Percentiles rank a stretch among this genome's conserved stretches.
phyloP scores from a whole-genome alignment of 92 coral and sea anemone genomes.

The Nematostella vectensis region DNA sequence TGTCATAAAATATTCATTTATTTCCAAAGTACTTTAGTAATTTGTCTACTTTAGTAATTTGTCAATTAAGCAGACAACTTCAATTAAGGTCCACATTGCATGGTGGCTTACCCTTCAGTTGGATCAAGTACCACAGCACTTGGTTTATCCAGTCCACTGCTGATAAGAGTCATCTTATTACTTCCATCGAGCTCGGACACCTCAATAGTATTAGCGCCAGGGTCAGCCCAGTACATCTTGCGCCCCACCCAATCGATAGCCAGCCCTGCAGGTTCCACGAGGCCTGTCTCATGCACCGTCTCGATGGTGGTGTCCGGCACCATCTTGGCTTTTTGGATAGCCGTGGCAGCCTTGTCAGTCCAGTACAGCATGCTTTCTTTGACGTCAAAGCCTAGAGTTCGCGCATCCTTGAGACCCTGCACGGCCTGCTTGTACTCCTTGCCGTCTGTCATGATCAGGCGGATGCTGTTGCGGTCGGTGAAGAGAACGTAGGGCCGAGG shows the following conservation, averaged over 20 bases:
- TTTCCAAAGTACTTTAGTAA: no score
- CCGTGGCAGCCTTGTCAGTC: constrained; percentile 49
- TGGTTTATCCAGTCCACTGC: constrained; percentile 47
- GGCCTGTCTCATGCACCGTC: constrained; percentile 41
- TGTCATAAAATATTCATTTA: no score
- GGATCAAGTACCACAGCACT: constrained; percentile 85
- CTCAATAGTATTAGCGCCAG: constrained; percentile 52
- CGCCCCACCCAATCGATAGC: constrained; percentile 97
- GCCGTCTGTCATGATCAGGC: constrained; percentile 68
- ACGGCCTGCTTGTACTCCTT: constrained; percentile 53
- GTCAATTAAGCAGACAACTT: no score
- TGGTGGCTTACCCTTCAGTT: constrained; percentile 63
- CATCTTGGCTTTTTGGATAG: constrained; percentile 59
- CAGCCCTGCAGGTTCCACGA: constrained; percentile 42
- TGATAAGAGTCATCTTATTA: constrained; percentile 40
- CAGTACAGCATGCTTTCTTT: constrained; percentile 67
- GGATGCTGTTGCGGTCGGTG: constrained; percentile 70
- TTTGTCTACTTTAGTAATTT: no score
- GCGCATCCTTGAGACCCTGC: constrained; percentile 43
- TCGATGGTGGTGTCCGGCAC: constrained; percentile 14
- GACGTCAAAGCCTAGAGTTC: constrained; percentile 70
- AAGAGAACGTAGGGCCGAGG: constrained; percentile 59
- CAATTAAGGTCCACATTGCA: no score
- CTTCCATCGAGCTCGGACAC: constrained; percentile 80
- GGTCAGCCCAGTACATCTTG: constrained; percentile 87